Percentiles rank a stretch among this genome's conserved stretches.
Evolutionary conservation across 2,113 vertebrate genomes (phyloP).

Genomic region (Osmerus mordax): DNA sequence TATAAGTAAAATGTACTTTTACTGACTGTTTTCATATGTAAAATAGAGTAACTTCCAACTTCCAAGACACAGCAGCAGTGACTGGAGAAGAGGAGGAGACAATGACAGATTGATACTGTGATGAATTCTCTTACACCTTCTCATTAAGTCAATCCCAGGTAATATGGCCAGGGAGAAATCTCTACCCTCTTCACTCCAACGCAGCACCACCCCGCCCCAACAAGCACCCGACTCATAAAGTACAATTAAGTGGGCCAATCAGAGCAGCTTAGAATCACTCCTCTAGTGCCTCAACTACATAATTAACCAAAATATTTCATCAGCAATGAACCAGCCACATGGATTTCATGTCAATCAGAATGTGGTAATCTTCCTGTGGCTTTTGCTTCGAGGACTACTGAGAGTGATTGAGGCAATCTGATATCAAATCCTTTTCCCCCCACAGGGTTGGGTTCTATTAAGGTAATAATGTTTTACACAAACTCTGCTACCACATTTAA

Average conservation of each 20-base stretch:
- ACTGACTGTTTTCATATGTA: no score
- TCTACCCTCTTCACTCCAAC: slow-evolving; percentile 67
- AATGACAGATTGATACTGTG: slow-evolving; percentile 66
- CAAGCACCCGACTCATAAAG: slow-evolving; percentile 70
- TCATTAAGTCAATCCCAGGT: slow-evolving; percentile 71
- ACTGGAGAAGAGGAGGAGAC: slow-evolving; percentile 40
- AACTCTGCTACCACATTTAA: background rate
- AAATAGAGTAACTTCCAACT: no score
- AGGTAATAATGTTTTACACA: background rate
- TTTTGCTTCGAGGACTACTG: slow-evolving; percentile 66
- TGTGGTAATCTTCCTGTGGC: slow-evolving; percentile 66
- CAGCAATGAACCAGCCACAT: slow-evolving; percentile 64
- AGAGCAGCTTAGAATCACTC: slow-evolving; percentile 75
- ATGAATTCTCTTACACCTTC: slow-evolving; percentile 74
- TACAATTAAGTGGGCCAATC: slow-evolving; percentile 80
- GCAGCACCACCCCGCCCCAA: slow-evolving; percentile 61
- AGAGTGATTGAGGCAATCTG: slow-evolving; percentile 54
- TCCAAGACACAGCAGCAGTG: slow-evolving; percentile 48
- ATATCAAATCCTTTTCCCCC: slow-evolving; percentile 48
- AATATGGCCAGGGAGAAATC: slow-evolving; percentile 72
- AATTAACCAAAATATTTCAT: slow-evolving; percentile 80
- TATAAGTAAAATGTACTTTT: no score
- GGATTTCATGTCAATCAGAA: slow-evolving; percentile 70
- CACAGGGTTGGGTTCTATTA: slow-evolving; percentile 22
- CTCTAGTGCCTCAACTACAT: slow-evolving; percentile 68